A percentile compares a stretch with the other conserved stretches of the same genome.
Evolutionary conservation across 1,140 invertebrate species (phyloP).

Genomic region (Chrysopa pallens): DNA sequence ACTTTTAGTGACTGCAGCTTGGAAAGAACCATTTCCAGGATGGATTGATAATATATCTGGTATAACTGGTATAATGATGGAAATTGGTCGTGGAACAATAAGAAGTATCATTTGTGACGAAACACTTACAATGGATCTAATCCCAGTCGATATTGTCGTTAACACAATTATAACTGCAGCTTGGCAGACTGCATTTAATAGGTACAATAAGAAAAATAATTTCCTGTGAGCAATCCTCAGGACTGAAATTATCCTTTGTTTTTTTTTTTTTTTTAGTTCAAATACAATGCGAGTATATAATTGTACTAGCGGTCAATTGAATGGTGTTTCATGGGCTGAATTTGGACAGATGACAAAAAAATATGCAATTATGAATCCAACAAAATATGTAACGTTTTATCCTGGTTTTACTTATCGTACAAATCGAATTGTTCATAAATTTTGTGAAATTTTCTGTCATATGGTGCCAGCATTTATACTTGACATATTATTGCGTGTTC

Average conservation of each 20-base stretch:
- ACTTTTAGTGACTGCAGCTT: slow-evolving; percentile 49
- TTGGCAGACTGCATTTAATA: slow-evolving; percentile 48
- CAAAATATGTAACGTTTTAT: slow-evolving; percentile 74
- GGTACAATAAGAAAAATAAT: slow-evolving; percentile 19
- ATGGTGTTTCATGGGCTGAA: slow-evolving; percentile 70
- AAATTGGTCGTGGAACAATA: slow-evolving; percentile 70
- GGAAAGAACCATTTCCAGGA: slow-evolving; percentile 60
- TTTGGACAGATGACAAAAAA: slow-evolving; percentile 47
- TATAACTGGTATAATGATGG: slow-evolving; percentile 56
- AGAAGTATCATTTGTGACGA: slow-evolving; percentile 62
- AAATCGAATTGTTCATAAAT: slow-evolving; percentile 46
- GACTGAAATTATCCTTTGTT: neutral
- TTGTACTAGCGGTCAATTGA: slow-evolving; percentile 69
- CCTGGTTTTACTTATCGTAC: slow-evolving; percentile 63
- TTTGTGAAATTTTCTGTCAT: slow-evolving; percentile 53
- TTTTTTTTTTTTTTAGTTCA: slow-evolving; percentile 26
- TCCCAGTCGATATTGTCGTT: slow-evolving; percentile 82
- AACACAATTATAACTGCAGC: slow-evolving; percentile 72
- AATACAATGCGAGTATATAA: slow-evolving; percentile 67
- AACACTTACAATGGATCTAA: slow-evolving; percentile 58
- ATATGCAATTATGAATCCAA: slow-evolving; percentile 52
- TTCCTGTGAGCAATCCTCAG: neutral
- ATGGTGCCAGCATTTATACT: slow-evolving; percentile 61
- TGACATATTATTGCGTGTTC: slow-evolving; percentile 47
- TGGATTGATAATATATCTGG: slow-evolving; percentile 96